Conservation (phyloP, 2,113 vertebrate genomes). For the Oryzias melastigma region DNA sequence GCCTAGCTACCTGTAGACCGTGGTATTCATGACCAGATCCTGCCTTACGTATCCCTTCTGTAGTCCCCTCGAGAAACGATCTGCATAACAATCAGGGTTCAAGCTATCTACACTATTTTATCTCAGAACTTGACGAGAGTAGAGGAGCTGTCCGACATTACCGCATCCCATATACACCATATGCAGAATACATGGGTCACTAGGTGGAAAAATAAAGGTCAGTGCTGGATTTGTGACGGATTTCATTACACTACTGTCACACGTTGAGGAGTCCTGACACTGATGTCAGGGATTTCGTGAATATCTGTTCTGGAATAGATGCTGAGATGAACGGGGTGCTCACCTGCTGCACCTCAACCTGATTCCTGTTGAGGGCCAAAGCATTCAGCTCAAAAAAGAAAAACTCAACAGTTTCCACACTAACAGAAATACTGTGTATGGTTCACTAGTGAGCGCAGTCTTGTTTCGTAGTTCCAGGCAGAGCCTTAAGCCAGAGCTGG, state of each 20-base stretch:
- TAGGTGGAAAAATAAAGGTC: conserved; percentile 1
- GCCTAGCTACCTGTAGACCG: conserved; percentile 35
- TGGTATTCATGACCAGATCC: conserved; percentile 35
- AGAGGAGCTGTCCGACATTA: background rate
- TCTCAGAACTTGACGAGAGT: conserved; percentile 4
- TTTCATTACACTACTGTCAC: background rate
- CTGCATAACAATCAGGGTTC: conserved; percentile 27
- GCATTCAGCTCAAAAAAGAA: conserved; percentile 9
- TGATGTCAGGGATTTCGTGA: background rate
- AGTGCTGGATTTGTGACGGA: conserved; percentile 7
- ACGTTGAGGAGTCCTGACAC: conserved; percentile 7
- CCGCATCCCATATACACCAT: background rate
- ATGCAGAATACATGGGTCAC: background rate
- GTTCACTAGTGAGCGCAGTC: conserved; percentile 8
- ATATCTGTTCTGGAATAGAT: background rate
- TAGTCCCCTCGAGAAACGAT: conserved; percentile 11
- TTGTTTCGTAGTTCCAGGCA: background rate
- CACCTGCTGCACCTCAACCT: background rate
- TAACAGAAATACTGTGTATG: conserved; percentile 15
- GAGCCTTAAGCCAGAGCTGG: conserved; percentile 8
- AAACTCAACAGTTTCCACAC: conserved; percentile 8
- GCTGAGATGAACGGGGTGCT: background rate
- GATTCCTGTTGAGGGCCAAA: conserved; percentile 2
- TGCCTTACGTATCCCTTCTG: conserved; percentile 18
- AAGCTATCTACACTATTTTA: conserved; percentile 7